A percentile compares a stretch with the other conserved stretches of the same genome.
Conservation (phyloP, 2,797 vertebrate species). For the Microctenopoma stevenorrisi region DNA sequence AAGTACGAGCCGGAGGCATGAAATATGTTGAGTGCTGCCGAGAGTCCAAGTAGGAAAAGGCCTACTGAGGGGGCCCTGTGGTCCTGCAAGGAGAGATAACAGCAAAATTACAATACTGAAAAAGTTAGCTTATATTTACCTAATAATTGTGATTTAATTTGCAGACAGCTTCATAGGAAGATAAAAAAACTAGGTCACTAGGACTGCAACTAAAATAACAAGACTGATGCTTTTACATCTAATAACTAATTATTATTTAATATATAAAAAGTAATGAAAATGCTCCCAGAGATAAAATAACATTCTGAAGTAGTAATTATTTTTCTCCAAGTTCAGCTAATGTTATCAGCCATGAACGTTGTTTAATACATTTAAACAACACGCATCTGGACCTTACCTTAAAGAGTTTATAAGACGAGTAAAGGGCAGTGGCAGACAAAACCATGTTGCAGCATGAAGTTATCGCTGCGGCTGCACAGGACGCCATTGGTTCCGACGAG, state of each 20-base stretch:
- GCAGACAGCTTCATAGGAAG: not conserved
- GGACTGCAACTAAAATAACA: too few relatives aligned
- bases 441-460: slow-evolving; percentile 57
- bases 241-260: too few relatives aligned
- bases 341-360: too few relatives aligned
- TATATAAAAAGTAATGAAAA: too few relatives aligned
- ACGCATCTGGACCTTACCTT: slow-evolving; percentile 67
- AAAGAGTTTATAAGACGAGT: slow-evolving; percentile 74
- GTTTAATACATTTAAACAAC: too few relatives aligned
- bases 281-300: too few relatives aligned
- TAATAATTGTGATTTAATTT: not conserved
- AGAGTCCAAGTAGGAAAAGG: slow-evolving; percentile 76
- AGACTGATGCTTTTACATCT: too few relatives aligned
- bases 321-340: too few relatives aligned
- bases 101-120: not conserved
- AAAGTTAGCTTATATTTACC: not conserved
- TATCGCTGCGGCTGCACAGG: slow-evolving; percentile 45
- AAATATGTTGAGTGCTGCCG: slow-evolving; percentile 67
- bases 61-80: slow-evolving; percentile 84
- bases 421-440: slow-evolving; percentile 68
- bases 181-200: too few relatives aligned
- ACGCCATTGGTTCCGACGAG: slow-evolving; percentile 67
- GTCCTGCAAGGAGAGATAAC: slow-evolving; percentile 59
- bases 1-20: slow-evolving; percentile 52
- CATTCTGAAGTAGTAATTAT: too few relatives aligned